These are phyloP conservation scores for Upupa epops DNA, from an alignment of 2,113 vertebrate genomes.

Conservation along the genomic window DNA sequence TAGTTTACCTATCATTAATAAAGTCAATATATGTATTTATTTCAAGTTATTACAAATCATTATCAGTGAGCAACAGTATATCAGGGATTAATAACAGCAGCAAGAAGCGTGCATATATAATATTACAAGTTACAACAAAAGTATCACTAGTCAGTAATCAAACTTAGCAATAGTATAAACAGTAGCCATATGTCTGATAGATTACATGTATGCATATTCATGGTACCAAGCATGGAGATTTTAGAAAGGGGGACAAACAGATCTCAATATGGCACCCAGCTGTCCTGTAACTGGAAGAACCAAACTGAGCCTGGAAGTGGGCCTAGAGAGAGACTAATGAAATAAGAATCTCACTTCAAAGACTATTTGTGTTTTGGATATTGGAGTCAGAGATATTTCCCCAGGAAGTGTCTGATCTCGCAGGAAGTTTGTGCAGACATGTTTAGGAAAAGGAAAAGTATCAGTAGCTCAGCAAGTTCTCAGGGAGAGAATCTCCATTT, in stretches of 20 bases:
- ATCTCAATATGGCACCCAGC: background rate
- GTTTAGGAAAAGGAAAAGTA: background rate
- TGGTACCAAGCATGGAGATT: background rate
- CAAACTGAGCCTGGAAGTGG: background rate
- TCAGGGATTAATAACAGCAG: background rate
- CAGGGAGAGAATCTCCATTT: background rate
- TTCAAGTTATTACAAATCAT: background rate
- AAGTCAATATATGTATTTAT: background rate
- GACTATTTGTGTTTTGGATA: background rate
- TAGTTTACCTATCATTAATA: background rate
- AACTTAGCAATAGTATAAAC: background rate
- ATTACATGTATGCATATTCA: background rate
- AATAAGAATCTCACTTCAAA: background rate
- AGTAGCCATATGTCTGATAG: background rate
- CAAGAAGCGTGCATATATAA: background rate
- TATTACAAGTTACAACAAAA: background rate
- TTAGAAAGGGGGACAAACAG: background rate
- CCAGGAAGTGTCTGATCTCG: rapidly evolving
- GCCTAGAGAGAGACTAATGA: background rate
- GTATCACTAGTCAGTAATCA: background rate
- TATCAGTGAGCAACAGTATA: background rate
- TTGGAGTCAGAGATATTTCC: background rate
- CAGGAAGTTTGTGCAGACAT: background rate
- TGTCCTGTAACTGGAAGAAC: background rate
- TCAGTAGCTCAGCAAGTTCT: background rate